Evolutionary conservation across 2,113 vertebrate genomes (phyloP), one percentile per base, ranked within the genome.

Genomic region (Ranitomeya imitator): DNA sequence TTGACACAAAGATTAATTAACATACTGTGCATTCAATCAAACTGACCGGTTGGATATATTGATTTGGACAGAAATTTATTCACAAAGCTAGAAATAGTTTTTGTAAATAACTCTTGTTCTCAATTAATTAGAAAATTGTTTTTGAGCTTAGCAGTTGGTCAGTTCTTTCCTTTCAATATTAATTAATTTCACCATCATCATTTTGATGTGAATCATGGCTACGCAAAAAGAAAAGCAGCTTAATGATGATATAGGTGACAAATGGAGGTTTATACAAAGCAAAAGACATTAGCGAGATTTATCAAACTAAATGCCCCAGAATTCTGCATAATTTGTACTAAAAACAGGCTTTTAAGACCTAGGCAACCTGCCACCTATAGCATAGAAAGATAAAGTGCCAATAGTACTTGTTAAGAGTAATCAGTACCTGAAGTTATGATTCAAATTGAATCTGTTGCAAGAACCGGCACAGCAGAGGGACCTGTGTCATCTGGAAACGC

Each of bases 71-170:
- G 78, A 79, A 79, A 57, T 6, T 57, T 26, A 57, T 57, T 79
- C 51, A 79, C 21, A 55, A 57, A 8, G 23, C 57, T 79, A 4
- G 10, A 79, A 54, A 15, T 79, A 16, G 55, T 79, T 79, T 79
- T 79, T 54, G 21, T 19, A 79, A 79, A 51, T 21, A 79, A 54
- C 45, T 52, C 57, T 79, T 31, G 14, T 26, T 79, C 52, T 55
- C 45, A 51, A 55, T 79, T n/a, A 79, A 79, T 57, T 52, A 79
- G 52, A 54, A 21, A 21, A 23, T 61, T 21, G 3, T 15, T 51
- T 76, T 76, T 45, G 11, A 76, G 73, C 13, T 76, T 76, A 79
- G 78, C 78, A 79, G 78, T 52, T 57, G 52, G 78, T 54, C 78
- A 55, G n/a, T 54, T 54, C 19, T 52, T 13, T 18, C 7, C 11